Evolutionary conservation across 2,797 vertebrate genomes (phyloP).

Genomic region (Ataeniobius toweri): DNA sequence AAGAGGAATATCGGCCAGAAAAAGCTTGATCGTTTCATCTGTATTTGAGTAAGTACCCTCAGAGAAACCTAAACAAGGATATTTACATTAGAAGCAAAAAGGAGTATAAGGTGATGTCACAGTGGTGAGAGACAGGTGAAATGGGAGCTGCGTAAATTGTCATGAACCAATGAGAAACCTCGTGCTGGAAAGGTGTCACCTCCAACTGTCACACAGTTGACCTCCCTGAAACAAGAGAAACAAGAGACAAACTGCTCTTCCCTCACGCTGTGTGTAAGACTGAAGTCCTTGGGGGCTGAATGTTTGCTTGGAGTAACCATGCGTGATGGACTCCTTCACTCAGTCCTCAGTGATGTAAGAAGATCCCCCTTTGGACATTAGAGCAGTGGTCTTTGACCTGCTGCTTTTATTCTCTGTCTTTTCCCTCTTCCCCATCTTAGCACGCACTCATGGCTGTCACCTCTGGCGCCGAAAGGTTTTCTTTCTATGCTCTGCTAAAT

Average conservation of each 20-base stretch:
- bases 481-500: constrained; percentile 31
- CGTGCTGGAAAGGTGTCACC: constrained; percentile 62
- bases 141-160: constrained; percentile 63
- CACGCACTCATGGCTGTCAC: constrained; percentile 69
- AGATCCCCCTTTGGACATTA: constrained; percentile 67
- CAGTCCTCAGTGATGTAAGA: constrained; percentile 75
- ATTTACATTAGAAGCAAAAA: constrained; percentile 22
- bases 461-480: constrained; percentile 56
- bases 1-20: not conserved
- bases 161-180: constrained; percentile 54
- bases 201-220: constrained; percentile 72
- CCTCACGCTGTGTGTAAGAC: constrained; percentile 32
- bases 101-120: constrained; percentile 14
- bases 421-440: constrained; percentile 57
- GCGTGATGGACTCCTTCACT: constrained; percentile 72
- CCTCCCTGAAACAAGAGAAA: constrained; percentile 69
- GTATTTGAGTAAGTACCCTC: not conserved
- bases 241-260: constrained; percentile 61
- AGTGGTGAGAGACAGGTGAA: constrained; percentile 59
- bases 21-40: not conserved
- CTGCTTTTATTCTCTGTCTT: constrained; percentile 58
- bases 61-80: not conserved
- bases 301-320: constrained; percentile 79
- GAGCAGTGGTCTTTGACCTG: constrained; percentile 72
- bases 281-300: constrained; percentile 54